Evolutionary conservation across 2,888 invertebrate genomes (phyloP).

Genomic region (Amphipoea oculea): DNA sequence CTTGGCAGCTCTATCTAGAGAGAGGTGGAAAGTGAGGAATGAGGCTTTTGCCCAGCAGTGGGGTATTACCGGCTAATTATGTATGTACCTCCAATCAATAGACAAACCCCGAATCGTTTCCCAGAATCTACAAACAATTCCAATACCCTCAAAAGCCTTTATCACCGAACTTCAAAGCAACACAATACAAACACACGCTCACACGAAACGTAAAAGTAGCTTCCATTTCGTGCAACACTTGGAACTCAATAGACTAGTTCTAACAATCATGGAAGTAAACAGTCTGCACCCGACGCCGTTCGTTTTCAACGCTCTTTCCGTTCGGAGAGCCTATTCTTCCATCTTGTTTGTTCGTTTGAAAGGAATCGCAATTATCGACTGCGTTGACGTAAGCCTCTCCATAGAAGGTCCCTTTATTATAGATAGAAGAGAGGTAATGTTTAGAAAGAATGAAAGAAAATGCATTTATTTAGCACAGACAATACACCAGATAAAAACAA

Average conservation of each 20-base stretch:
- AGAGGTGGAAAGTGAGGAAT: neutral
- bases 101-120: neutral
- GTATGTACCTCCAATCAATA: neutral
- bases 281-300: slow-evolving; percentile 70
- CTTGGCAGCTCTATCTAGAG: neutral
- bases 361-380: slow-evolving; percentile 69
- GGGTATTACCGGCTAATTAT: too few relatives aligned
- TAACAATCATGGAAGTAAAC: slow-evolving; percentile 73
- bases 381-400: slow-evolving; percentile 58
- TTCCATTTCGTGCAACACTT: slow-evolving; percentile 48
- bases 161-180: slow-evolving; percentile 35
- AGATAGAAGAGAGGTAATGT: slow-evolving; percentile 31
- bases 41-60: too few relatives aligned
- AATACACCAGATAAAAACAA: too few relatives aligned
- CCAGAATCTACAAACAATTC: slow-evolving; percentile 13
- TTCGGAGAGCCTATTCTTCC: slow-evolving; percentile 65
- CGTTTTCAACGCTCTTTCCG: slow-evolving; percentile 48
- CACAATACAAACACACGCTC: slow-evolving; percentile 26
- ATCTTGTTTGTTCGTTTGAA: slow-evolving; percentile 67
- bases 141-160: slow-evolving; percentile 20
- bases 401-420: slow-evolving; percentile 50
- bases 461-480: too few relatives aligned
- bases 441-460: neutral
- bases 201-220: slow-evolving; percentile 37
- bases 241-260: slow-evolving; percentile 54